phyloP scores from a whole-genome alignment of 1,140 invertebrate species.

The Bursaphelenchus mucronatus region DNA sequence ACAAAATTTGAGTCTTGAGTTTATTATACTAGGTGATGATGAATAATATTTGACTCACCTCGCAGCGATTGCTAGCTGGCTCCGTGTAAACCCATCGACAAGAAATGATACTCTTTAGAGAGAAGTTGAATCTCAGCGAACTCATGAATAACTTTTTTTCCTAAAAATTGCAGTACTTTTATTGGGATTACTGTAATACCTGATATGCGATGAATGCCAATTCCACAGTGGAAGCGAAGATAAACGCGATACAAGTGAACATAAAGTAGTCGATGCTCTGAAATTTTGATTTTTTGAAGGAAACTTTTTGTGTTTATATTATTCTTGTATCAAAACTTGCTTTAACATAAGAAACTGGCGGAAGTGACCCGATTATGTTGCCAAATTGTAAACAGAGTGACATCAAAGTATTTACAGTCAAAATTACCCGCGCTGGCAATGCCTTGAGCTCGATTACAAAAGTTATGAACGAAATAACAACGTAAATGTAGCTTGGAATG shows the following conservation, averaged over 20 bases:
- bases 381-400: slow-evolving; percentile 60
- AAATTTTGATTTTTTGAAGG: slow-evolving; percentile 15
- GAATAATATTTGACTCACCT: background rate
- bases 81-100: slow-evolving; percentile 30
- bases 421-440: slow-evolving; percentile 54
- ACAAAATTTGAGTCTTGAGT: background rate
- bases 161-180: slow-evolving; percentile 23
- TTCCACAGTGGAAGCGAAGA: slow-evolving; percentile 57
- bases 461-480: slow-evolving; percentile 58
- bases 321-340: slow-evolving; percentile 22
- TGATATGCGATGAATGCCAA: slow-evolving; percentile 60
- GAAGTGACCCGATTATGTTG: slow-evolving; percentile 55
- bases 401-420: slow-evolving; percentile 60
- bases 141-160: slow-evolving; percentile 46
- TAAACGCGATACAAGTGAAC: slow-evolving; percentile 59
- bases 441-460: slow-evolving; percentile 59
- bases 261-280: slow-evolving; percentile 59
- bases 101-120: slow-evolving; percentile 24
- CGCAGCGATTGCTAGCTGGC: background rate
- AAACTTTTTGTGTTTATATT: background rate
- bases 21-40: background rate
- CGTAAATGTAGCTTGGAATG: slow-evolving; percentile 55
- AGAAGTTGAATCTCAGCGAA: slow-evolving; percentile 28
- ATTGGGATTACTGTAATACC: slow-evolving; percentile 23
- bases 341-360: slow-evolving; percentile 60